Base-by-base conservation (phyloP, 2,113 vertebrate genomes). In the Melospiza georgiana region DNA sequence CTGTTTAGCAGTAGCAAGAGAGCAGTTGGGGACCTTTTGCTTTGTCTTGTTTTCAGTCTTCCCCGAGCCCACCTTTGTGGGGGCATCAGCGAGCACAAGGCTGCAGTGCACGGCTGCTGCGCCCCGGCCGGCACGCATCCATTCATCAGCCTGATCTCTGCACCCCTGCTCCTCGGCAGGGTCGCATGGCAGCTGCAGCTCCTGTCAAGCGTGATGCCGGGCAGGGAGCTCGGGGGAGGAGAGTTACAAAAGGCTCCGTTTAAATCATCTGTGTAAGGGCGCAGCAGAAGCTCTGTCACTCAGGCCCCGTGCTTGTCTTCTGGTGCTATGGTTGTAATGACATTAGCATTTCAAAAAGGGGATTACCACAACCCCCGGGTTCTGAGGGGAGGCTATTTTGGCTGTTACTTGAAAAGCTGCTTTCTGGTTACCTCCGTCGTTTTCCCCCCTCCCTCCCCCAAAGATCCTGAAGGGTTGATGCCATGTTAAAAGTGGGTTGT, bases 291-390 rank as follows among this genome's bases (percentile, higher is more conserved):
- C 73, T 92, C 96, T 97, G 93, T 95, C 92, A 78, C 51, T 86
- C 78, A 76, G 81, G 54, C 94, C 58, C 52, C 43, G 17, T 17
- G 6, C 87, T 95, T 93, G 89, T 96, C 72, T 95, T 87, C 80
- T 94, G 80, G 48, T 87, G 80, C 93, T 92, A 44, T 73, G 90
- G 90, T 95, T 95, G 89, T 96, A 96, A 97, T 94, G 87, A 90
- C 44, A 97, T 97, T 96, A 96, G 94, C 96, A 97, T 97, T 95
- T 96, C 92, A 97, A 96, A 95, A 95, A 92, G 62, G 66, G 82
- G 91, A 97, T 97, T 97, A 96, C 44, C 63, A 41, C 63, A 88
- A 52, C 68, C 72, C 76, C 39, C 17, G 16, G 18, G 12, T 84
- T 94, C 72, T 89, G 46, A 89, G 48, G 15, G 54, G n/a, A 69